Base-by-base conservation (phyloP, 2,113 vertebrate genomes). In the Synchiropus splendidus region DNA sequence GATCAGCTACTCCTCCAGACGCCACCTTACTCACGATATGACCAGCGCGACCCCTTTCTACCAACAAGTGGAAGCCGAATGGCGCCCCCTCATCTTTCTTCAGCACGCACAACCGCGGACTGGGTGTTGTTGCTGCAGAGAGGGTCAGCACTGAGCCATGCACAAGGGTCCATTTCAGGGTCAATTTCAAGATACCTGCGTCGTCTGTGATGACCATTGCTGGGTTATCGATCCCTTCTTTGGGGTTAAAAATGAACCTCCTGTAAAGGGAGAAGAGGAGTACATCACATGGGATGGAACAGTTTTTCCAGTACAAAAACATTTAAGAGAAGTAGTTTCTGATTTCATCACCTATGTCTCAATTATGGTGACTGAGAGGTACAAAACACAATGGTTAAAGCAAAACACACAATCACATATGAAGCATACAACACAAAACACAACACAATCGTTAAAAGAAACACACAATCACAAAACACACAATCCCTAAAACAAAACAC, bases 141-240 rank as follows among this genome's bases (percentile, higher is more conserved):
- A 58, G 13, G 39, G 30, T 1, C 12, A 12, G 31, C 12, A 1
- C 18, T 50, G 1, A 18, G 8, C 1, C 1, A 31, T 11, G 11
- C 14, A 31, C 14, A 14, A n/a, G 9, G 9, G n/a, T n/a, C n/a
- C n/a, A n/a, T n/a, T n/a, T n/a, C n/a, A n/a, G n/a, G n/a, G n/a
- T n/a, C n/a, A n/a, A n/a, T 27, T 1, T 18, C 1, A 9, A 10
- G 2, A 14, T 64, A 95, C 92, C 91, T 36, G 18, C 51, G 40
- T 92, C 88, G 36, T 97, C 93, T 12, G 85, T 64, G 73, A 88
- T 73, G 1, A 86, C 87, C 82, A 98, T 85, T 50, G 75, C 85
- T 39, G 92, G 93, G 72, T 97, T 98, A 74, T 97, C 92, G 4
- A 98, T 90, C 45, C 93, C 94, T 58, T 88, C 79, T 73, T 89